Percentiles rank a stretch among this genome's conserved stretches.
phyloP scores from a whole-genome alignment of 2,888 invertebrate species.

The Odontomyia ornata region DNA sequence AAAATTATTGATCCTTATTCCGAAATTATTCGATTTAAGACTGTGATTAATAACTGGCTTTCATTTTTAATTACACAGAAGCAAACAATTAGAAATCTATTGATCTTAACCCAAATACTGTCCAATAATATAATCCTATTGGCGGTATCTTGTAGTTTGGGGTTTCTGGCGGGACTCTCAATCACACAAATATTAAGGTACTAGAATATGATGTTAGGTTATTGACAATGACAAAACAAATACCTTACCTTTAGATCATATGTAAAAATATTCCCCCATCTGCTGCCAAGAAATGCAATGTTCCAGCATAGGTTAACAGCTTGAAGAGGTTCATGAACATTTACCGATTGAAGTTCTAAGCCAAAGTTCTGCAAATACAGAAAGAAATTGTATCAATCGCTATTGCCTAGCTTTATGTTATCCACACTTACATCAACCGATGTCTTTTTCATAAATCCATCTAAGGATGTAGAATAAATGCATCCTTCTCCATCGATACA shows the following conservation, averaged over 20 bases:
- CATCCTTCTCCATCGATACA: constrained; percentile 55
- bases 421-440: constrained; percentile 60
- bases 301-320: constrained; percentile 80
- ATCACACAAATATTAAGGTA: too few relatives aligned
- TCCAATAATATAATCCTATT: too few relatives aligned
- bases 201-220: too few relatives aligned
- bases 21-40: too few relatives aligned
- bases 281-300: constrained; percentile 76
- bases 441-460: constrained; percentile 61
- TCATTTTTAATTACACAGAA: too few relatives aligned
- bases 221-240: constrained; percentile 37
- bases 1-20: too few relatives aligned
- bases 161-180: too few relatives aligned
- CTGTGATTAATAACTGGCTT: too few relatives aligned
- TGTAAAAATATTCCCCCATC: constrained; percentile 75
- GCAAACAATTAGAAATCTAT: too few relatives aligned
- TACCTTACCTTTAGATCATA: constrained; percentile 75
- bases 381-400: not conserved
- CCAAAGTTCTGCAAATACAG: constrained; percentile 57
- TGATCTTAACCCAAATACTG: too few relatives aligned
- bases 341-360: constrained; percentile 57
- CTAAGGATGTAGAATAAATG: constrained; percentile 61
- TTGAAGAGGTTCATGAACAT: constrained; percentile 69
- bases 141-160: too few relatives aligned
- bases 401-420: too few relatives aligned